Conservation (phyloP, 2,797 vertebrate genomes). For the Acipenser ruthenus region DNA sequence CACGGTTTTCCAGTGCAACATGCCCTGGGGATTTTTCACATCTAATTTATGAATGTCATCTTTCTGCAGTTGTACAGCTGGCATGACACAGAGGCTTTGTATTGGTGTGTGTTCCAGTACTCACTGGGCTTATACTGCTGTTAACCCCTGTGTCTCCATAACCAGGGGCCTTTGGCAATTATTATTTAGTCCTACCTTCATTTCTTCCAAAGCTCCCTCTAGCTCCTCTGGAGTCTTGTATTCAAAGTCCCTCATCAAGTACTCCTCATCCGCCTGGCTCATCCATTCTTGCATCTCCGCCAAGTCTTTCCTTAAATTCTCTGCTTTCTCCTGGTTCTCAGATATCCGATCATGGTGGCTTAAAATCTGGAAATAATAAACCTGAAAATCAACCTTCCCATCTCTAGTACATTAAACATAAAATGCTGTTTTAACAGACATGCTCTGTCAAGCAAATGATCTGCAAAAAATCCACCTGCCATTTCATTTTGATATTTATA, state of each 20-base stretch:
- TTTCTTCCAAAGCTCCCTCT: constrained; percentile 83
- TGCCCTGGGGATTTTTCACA: no score
- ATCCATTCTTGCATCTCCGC: constrained; percentile 98
- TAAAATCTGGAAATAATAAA: constrained; percentile 61
- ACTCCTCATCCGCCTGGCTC: constrained; percentile 89
- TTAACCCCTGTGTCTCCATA: not conserved
- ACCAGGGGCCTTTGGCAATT: not conserved
- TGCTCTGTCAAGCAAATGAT: no score
- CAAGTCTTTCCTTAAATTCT: constrained; percentile 91
- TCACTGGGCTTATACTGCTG: not conserved
- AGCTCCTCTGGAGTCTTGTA: constrained; percentile 93
- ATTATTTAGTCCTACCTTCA: constrained; percentile 72
- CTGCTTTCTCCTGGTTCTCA: constrained; percentile 81
- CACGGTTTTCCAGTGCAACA: no score
- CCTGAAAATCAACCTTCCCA: not conserved
- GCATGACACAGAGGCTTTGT: no score
- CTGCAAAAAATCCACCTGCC: no score
- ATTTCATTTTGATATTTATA: no score
- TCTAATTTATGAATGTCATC: no score
- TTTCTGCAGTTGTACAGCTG: no score
- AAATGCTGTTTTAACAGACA: no score
- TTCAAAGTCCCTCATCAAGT: constrained; percentile 94
- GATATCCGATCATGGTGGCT: constrained; percentile 68
- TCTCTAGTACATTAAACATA: no score
- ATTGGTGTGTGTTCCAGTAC: not conserved